Percentiles rank a stretch among this genome's conserved stretches.
Evolutionary conservation across 1,140 invertebrate species (phyloP).

Genomic region (Lasioglossum baleicum): DNA sequence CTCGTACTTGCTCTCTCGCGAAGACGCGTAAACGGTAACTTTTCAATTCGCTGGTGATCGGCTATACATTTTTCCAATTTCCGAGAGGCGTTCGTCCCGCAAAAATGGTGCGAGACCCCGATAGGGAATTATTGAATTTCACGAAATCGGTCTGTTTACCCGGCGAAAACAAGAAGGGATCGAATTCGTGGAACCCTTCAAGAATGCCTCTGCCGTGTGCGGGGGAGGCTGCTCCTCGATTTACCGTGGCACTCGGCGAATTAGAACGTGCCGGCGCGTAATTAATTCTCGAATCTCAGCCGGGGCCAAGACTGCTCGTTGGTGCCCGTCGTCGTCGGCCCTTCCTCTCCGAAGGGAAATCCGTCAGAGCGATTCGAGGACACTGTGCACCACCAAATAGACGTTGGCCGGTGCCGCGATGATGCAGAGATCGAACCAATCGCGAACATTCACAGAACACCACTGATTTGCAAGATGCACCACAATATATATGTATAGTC

Average conservation of each 20-base stretch:
- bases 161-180: no score
- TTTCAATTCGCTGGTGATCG: not conserved
- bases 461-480: not conserved
- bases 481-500: not conserved
- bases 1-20: not conserved
- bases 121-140: no score
- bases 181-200: no score
- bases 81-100: no score
- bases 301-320: conserved; percentile 12
- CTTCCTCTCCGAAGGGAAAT: not conserved
- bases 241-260: conserved; percentile 24
- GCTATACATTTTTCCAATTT: no score
- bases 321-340: not conserved
- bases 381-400: conserved; percentile 22
- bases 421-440: no score
- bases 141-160: no score
- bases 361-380: not conserved
- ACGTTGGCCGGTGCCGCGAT: not conserved
- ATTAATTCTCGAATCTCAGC: conserved; percentile 41
- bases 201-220: not conserved
- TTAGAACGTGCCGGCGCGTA: conserved; percentile 21
- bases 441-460: not conserved
- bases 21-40: not conserved
- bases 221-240: not conserved
- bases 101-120: no score